These are phyloP conservation scores for Cettia cetti DNA, from an alignment of 2,113 vertebrate genomes.

Conservation along the genomic window DNA sequence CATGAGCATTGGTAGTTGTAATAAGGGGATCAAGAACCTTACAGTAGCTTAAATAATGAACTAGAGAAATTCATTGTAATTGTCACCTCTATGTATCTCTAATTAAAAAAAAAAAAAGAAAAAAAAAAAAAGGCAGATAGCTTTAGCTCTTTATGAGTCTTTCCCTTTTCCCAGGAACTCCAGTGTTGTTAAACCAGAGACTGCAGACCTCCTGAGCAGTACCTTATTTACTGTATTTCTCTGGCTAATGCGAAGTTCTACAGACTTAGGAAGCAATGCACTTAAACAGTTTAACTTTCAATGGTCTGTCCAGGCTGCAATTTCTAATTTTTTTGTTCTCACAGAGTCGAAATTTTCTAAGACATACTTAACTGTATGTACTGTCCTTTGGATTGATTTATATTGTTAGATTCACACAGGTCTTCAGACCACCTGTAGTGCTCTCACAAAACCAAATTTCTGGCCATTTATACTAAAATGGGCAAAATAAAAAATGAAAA, in stretches of 20 bases:
- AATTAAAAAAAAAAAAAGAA: neutral
- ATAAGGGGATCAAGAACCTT: neutral
- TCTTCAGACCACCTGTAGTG: neutral
- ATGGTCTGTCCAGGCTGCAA: neutral
- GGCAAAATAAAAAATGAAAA: neutral
- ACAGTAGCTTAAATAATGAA: neutral
- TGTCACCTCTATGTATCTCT: neutral
- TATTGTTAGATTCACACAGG: neutral
- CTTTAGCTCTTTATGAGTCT: neutral
- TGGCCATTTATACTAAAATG: neutral
- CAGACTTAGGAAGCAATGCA: neutral
- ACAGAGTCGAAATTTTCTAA: neutral
- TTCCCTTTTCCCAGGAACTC: neutral
- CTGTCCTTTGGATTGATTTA: neutral
- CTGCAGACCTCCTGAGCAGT: neutral
- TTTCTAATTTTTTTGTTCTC: neutral
- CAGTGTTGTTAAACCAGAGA: neutral
- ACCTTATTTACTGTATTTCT: neutral
- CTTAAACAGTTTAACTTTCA: neutral
- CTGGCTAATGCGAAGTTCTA: neutral
- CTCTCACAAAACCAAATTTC: neutral
- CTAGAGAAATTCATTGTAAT: neutral
- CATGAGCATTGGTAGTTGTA: neutral
- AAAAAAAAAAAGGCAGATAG: neutral
- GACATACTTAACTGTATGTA: fast-evolving